Evolutionary conservation across 2,888 invertebrate species (phyloP).

Genomic region (Clistopyga incitator): DNA sequence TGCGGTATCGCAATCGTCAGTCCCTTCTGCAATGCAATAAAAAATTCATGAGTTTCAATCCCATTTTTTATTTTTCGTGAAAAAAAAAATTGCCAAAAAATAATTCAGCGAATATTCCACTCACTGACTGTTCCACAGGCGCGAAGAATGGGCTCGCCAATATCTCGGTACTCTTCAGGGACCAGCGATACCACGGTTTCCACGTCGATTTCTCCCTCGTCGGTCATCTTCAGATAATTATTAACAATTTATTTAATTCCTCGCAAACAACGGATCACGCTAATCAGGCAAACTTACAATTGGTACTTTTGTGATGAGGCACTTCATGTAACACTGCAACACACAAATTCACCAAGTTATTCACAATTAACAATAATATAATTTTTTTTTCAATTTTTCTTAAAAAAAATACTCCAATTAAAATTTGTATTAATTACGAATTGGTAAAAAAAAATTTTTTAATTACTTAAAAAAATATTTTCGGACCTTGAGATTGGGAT

Average conservation of each 20-base stretch:
- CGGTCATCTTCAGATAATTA: constrained; percentile 78
- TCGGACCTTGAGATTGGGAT: constrained; percentile 77
- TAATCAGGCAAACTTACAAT: constrained; percentile 72
- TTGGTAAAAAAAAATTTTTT: no score
- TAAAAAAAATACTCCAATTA: no score
- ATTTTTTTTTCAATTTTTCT: no score
- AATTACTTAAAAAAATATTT: background rate
- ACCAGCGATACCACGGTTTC: constrained; percentile 82
- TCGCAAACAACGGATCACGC: background rate
- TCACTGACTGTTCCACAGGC: constrained; percentile 82
- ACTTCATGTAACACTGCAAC: constrained; percentile 81
- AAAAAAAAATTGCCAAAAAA: background rate
- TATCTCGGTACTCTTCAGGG: constrained; percentile 79
- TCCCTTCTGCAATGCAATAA: constrained; percentile 70
- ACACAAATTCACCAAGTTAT: constrained; percentile 30
- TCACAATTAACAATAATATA: background rate
- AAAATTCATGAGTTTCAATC: constrained; percentile 7
- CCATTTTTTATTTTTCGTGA: no score
- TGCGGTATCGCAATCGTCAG: constrained; percentile 79
- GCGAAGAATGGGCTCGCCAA: constrained; percentile 75
- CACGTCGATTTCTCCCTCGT: constrained; percentile 82
- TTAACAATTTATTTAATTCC: background rate
- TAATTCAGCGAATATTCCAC: constrained; percentile 49
- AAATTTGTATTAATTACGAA: no score
- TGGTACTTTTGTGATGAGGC: constrained; percentile 78